phyloP scores from a whole-genome alignment of 2,888 invertebrate genomes.

The Chrysolina haemoptera region DNA sequence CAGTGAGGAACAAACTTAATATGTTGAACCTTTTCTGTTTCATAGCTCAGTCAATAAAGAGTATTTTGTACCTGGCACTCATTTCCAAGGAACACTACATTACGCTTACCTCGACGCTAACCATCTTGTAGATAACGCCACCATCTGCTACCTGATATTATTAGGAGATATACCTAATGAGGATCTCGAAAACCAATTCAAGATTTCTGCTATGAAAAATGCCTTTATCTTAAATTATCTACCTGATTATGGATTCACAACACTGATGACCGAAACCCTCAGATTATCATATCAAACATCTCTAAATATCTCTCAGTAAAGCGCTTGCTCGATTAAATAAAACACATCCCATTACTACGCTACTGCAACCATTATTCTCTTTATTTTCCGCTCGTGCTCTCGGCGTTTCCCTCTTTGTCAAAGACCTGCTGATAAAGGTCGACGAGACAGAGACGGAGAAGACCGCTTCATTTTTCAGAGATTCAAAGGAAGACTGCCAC shows the following conservation, averaged over 20 bases:
- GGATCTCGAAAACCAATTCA: too few relatives aligned
- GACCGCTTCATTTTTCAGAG: constrained; percentile 23
- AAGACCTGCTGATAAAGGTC: constrained; percentile 20
- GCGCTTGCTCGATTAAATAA: constrained; percentile 1
- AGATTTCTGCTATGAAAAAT: too few relatives aligned
- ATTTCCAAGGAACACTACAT: too few relatives aligned
- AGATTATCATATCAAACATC: constrained; percentile 17
- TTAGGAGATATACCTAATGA: too few relatives aligned
- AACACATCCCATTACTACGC: constrained; percentile 18
- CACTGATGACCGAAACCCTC: background rate
- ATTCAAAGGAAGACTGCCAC: constrained; percentile 19
- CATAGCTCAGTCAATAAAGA: too few relatives aligned
- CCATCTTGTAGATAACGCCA: too few relatives aligned
- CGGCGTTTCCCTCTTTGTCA: constrained; percentile 13
- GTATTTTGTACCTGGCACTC: too few relatives aligned
- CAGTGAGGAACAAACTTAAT: too few relatives aligned
- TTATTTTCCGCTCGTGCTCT: constrained; percentile 21
- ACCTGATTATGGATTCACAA: background rate
- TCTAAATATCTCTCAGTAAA: background rate
- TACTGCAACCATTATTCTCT: constrained; percentile 15
- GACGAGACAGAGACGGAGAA: constrained; percentile 18
- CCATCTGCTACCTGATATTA: too few relatives aligned
- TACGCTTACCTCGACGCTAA: too few relatives aligned
- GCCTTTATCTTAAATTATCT: background rate
- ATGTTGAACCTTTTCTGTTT: too few relatives aligned